phyloP scores from a whole-genome alignment of 2,113 vertebrate species.

The Bubo blakistoni region DNA sequence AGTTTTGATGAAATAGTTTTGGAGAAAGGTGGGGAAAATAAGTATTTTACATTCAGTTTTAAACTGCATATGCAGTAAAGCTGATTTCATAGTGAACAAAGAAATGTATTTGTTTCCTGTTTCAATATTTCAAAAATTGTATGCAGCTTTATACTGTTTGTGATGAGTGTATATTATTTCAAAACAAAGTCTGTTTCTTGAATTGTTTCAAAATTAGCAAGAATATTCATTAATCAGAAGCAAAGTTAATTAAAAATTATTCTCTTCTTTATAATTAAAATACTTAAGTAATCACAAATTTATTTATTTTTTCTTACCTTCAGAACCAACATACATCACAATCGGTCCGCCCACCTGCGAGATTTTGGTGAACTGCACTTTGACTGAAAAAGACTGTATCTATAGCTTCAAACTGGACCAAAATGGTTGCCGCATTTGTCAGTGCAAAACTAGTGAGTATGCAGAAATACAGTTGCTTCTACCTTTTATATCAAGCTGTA shows the following conservation, averaged over 20 bases:
- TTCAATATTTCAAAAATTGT: background rate
- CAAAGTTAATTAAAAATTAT: background rate
- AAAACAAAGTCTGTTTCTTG: background rate
- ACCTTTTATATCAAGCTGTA: background rate
- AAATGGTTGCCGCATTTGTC: constrained; percentile 82
- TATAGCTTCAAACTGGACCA: constrained; percentile 81
- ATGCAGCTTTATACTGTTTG: background rate
- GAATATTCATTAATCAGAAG: background rate
- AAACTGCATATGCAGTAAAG: background rate
- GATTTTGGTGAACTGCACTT: constrained; percentile 79
- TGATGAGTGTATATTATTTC: background rate
- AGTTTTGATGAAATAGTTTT: background rate
- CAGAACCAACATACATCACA: constrained; percentile 89
- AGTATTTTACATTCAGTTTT: background rate
- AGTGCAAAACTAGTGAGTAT: constrained; percentile 86
- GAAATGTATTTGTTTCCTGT: background rate
- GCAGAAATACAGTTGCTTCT: background rate
- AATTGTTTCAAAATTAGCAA: background rate
- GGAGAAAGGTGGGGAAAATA: background rate
- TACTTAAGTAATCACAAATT: background rate
- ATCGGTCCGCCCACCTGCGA: constrained; percentile 84
- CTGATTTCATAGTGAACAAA: background rate
- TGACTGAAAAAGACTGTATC: constrained; percentile 80
- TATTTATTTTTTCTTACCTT: background rate
- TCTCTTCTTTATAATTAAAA: background rate